phyloP scores from a whole-genome alignment of 2,113 vertebrate genomes.

The Chlamydotis undulata region DNA sequence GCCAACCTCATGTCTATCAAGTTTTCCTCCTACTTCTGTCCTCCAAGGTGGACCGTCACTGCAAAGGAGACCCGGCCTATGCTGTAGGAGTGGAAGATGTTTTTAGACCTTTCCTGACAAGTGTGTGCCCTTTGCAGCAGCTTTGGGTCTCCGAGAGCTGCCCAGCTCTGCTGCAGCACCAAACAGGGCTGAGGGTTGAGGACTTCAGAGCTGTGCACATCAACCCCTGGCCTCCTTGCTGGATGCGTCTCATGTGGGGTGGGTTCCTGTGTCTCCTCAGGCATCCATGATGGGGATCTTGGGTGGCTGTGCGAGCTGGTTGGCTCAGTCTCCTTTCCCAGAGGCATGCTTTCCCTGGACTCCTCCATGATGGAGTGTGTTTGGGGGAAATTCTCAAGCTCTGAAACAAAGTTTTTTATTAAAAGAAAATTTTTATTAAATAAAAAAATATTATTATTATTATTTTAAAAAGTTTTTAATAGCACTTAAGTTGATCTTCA shows the following conservation, averaged over 20 bases:
- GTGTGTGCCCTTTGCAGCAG: not conserved
- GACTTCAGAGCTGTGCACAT: not conserved
- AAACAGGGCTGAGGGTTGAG: not conserved
- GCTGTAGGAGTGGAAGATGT: not conserved
- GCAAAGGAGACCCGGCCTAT: not conserved
- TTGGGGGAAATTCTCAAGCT: not conserved
- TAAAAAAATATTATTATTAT: too few relatives aligned
- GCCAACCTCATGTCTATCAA: not conserved
- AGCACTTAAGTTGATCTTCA: not conserved
- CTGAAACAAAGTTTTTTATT: not conserved
- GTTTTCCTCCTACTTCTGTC: not conserved
- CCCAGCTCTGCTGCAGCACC: not conserved
- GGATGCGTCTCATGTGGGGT: accelerated
- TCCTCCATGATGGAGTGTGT: not conserved
- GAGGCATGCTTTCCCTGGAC: not conserved
- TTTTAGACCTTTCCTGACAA: not conserved
- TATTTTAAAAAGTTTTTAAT: not conserved
- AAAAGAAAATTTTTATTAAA: too few relatives aligned
- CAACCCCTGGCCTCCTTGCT: not conserved
- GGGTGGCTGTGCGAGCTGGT: not conserved
- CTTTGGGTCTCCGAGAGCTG: accelerated
- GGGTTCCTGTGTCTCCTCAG: not conserved
- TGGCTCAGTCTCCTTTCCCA: not conserved
- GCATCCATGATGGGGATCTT: accelerated
- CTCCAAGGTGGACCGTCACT: not conserved